Conservation (phyloP, 2,113 vertebrate species). For the Poecilia latipinna region DNA sequence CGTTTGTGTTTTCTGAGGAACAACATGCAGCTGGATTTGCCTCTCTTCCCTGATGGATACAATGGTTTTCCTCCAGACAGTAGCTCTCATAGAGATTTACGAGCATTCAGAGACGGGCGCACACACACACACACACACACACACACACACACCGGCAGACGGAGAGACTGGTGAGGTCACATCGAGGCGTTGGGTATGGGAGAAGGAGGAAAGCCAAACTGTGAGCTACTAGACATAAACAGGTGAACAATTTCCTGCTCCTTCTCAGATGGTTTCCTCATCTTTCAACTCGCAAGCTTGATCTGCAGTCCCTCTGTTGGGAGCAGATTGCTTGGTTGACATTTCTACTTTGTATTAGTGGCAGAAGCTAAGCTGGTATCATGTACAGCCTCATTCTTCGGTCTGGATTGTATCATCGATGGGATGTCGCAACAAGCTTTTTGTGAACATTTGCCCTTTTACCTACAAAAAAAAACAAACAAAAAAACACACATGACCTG, state of each 20-base stretch:
- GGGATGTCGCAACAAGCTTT: conserved; percentile 44
- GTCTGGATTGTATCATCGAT: conserved; percentile 63
- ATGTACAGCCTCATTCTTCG: conserved; percentile 59
- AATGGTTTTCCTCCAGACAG: conserved; percentile 62
- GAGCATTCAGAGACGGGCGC: conserved; percentile 31
- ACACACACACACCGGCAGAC: conserved; percentile 30
- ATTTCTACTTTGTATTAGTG: conserved; percentile 36
- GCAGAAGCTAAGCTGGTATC: conserved; percentile 65
- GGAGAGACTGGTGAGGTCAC: conserved; percentile 44
- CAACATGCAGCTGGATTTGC: conserved; percentile 40
- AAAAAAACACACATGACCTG: background rate
- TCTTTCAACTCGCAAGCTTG: conserved; percentile 45
- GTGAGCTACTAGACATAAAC: conserved; percentile 66
- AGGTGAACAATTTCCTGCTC: conserved; percentile 69
- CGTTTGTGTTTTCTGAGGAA: background rate
- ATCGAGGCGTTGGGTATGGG: conserved; percentile 30
- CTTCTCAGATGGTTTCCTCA: conserved; percentile 62
- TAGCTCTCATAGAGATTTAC: conserved; percentile 63
- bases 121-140: background rate
- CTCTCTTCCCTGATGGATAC: conserved; percentile 57
- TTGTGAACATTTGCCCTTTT: conserved; percentile 8
- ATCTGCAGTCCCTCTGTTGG: conserved; percentile 26
- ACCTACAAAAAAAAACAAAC: background rate
- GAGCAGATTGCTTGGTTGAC: conserved; percentile 42
- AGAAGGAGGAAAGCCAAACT: conserved; percentile 41